Base-by-base conservation (phyloP, 2,888 invertebrate species). In the Diarsia brunnea region DNA sequence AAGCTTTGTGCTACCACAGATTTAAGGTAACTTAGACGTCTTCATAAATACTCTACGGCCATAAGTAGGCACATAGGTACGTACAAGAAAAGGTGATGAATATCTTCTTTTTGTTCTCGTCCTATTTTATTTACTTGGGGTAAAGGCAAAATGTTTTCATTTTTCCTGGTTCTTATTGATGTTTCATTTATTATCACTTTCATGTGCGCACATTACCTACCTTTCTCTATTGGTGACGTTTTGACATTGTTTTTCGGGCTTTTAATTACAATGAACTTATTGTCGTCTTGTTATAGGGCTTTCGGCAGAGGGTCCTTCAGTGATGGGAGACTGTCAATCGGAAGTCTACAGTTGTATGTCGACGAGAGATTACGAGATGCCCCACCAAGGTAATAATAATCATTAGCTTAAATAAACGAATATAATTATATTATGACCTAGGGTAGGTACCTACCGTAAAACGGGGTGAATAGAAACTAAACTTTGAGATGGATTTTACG, bases 341-440 rank as follows among this genome's bases (percentile, higher is more conserved):
- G 96, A 74, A 96, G 96, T 84, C 89, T 96, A 21, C 96, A 96
- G 84, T 80, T 95, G 53, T 94, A 96, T 78, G 92, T 96, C 27
- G 94, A 96, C 11, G 94, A 96, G 87, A 92, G 96, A 82, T 89
- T 96, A 81, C 88, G 95, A 73, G 96, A 96, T 76, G 95, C 96
- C 16, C 96, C 96, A 3, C 96, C 96, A 60, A 95, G 95, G 96
- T 96, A 92, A 81, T 21, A 10, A 47, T 47, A 92, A 81, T 24
- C 16, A 43, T 47, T 24, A 61, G 1, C 10, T 38, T 16, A 14
- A 68, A 1, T 49, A n/a, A n/a, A n/a, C n/a, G n/a, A n/a, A n/a
- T n/a, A n/a, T 7, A 51, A 21, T 8, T 2, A 68, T 3, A 21
- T 12, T 19, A 8, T 1, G 1, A 43, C 27, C 11, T 16, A 45